These are phyloP conservation scores for Dolichotis patagonum DNA, from an alignment of 2,113 vertebrate genomes.

Conservation along the genomic window DNA sequence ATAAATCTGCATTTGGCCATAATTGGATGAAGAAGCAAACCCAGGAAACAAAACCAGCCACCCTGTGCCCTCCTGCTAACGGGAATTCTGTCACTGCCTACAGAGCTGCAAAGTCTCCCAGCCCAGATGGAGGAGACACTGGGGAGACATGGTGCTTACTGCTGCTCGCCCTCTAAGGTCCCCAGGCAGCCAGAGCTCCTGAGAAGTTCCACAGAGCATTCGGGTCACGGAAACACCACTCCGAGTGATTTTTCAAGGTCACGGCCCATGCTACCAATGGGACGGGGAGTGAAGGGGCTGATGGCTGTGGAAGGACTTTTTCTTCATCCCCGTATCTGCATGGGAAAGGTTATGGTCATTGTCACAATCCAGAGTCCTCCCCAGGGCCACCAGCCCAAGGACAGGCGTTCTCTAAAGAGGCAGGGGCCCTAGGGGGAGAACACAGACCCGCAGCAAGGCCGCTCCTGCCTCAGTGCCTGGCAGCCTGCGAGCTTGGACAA, in stretches of 20 bases:
- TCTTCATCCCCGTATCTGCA: not conserved
- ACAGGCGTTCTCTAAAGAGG: not conserved
- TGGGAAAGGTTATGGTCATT: not conserved
- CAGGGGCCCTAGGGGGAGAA: not conserved
- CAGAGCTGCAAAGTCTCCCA: not conserved
- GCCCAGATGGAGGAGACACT: not conserved
- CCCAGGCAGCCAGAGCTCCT: not conserved
- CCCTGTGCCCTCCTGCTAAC: not conserved
- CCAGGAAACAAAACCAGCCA: not conserved
- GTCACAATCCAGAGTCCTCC: not conserved
- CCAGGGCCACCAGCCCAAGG: accelerated
- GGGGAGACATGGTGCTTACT: conserved; percentile 49
- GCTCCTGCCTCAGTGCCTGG: not conserved
- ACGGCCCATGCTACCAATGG: not conserved
- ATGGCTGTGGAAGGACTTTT: not conserved
- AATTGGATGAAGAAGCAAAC: not conserved
- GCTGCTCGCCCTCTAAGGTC: not conserved
- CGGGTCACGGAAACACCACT: not conserved
- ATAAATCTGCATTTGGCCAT: conserved; percentile 31
- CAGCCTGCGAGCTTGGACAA: no score
- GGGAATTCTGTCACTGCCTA: not conserved
- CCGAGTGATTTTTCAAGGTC: not conserved
- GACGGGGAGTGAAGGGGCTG: not conserved
- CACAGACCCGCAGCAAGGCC: not conserved
- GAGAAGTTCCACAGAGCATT: not conserved